Evolutionary conservation across 1,140 invertebrate species (phyloP).

Genomic region (Chironomus striatipennis): DNA sequence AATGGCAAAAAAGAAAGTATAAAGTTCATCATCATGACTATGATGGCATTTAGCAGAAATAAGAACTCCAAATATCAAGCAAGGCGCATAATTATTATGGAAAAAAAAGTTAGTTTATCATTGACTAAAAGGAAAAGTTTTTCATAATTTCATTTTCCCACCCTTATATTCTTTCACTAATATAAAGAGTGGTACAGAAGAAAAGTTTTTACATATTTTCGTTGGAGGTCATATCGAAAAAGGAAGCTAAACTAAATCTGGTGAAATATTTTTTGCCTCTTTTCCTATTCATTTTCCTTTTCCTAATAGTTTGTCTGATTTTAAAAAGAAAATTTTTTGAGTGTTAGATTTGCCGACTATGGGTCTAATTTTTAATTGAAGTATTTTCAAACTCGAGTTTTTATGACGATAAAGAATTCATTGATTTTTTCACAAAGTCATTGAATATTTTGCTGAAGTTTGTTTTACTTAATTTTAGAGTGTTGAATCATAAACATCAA

Average conservation of each 20-base stretch:
- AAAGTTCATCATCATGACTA: background rate
- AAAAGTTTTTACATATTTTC: background rate
- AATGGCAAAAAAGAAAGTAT: background rate
- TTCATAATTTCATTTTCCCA: background rate
- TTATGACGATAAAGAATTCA: too few relatives aligned
- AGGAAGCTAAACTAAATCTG: conserved; percentile 1
- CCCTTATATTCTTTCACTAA: too few relatives aligned
- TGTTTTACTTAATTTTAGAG: too few relatives aligned
- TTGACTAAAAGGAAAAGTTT: background rate
- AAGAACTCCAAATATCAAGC: background rate
- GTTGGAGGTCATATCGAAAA: background rate
- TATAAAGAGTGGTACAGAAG: too few relatives aligned
- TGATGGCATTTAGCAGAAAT: background rate
- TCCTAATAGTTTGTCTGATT: background rate
- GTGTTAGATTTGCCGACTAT: too few relatives aligned
- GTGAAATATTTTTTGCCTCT: background rate
- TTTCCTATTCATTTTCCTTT: background rate
- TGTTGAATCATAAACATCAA: too few relatives aligned
- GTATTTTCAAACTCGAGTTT: too few relatives aligned
- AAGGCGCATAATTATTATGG: background rate
- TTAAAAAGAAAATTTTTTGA: too few relatives aligned
- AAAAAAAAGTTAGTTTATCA: conserved; percentile 10
- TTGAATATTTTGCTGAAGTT: too few relatives aligned
- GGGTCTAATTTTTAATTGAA: too few relatives aligned
- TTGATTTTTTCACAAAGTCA: too few relatives aligned